Conservation (phyloP, 2,113 vertebrate genomes). For the Empidonax alnorum region DNA sequence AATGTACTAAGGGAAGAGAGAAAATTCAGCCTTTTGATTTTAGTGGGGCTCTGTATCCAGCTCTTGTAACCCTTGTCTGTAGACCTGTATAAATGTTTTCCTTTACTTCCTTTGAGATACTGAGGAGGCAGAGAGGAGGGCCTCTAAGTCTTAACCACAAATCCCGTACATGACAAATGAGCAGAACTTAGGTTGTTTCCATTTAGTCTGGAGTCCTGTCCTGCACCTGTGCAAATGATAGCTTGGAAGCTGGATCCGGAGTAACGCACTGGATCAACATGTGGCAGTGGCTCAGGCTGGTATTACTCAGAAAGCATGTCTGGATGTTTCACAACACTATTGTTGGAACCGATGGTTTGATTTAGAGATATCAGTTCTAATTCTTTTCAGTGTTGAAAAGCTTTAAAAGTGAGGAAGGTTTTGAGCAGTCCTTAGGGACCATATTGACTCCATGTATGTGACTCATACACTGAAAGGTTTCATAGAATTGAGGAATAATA, state of each 20-base stretch:
- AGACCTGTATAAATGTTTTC: not conserved
- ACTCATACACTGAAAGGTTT: not conserved
- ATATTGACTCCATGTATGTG: not conserved
- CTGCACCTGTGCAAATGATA: not conserved
- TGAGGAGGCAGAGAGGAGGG: not conserved
- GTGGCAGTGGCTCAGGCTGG: not conserved
- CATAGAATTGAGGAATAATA: slow-evolving; percentile 41
- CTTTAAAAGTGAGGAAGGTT: not conserved
- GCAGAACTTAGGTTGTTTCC: not conserved
- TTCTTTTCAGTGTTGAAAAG: not conserved
- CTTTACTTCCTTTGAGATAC: not conserved
- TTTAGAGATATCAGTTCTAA: not conserved
- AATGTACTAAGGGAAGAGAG: not conserved
- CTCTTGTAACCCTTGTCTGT: not conserved
- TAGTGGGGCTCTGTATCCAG: not conserved
- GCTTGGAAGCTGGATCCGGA: not conserved
- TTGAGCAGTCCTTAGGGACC: not conserved
- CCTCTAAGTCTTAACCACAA: not conserved
- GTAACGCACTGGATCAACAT: not conserved
- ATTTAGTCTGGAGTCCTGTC: not conserved
- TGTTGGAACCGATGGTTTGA: not conserved
- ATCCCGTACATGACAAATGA: not conserved
- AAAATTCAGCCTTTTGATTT: not conserved
- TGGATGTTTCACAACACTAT: not conserved
- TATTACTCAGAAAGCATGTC: not conserved